Conservation (phyloP, 2,888 invertebrate species). For the Trichogramma evanescens region DNA sequence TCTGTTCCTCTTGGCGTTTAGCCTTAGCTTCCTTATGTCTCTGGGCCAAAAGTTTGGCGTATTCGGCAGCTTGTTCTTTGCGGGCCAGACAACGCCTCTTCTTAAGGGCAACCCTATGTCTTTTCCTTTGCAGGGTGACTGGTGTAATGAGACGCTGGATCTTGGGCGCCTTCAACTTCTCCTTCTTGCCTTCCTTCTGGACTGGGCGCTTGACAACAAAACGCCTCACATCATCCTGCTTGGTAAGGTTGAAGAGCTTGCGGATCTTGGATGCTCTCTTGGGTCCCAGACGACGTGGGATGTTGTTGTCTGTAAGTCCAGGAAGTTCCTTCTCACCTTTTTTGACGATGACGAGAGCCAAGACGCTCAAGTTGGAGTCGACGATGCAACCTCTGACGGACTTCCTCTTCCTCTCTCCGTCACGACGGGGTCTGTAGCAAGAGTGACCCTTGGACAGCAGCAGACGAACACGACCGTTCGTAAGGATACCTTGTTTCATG, state of each 20-base stretch:
- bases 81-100: constrained; percentile 58
- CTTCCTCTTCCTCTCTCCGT: constrained; percentile 95
- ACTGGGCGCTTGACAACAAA: constrained; percentile 91
- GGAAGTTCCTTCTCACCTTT: constrained; percentile 92
- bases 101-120: constrained; percentile 64
- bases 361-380: constrained; percentile 92
- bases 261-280: constrained; percentile 96
- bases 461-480: constrained; percentile 90
- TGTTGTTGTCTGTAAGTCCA: constrained; percentile 86
- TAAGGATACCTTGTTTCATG: constrained; percentile 98
- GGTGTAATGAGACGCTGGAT: constrained; percentile 76
- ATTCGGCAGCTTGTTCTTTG: constrained; percentile 65
- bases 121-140: constrained; percentile 61
- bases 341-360: constrained; percentile 87
- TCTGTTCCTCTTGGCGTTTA: constrained; percentile 70
- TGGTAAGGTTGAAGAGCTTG: constrained; percentile 90
- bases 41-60: constrained; percentile 66
- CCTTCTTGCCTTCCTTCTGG: constrained; percentile 56
- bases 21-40: constrained; percentile 64
- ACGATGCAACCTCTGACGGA: constrained; percentile 99
- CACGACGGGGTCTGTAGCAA: constrained; percentile 90
- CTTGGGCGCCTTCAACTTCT: constrained; percentile 65
- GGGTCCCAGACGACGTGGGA: constrained; percentile 93
- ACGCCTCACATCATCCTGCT: constrained; percentile 95
- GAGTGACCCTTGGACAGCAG: constrained; percentile 93